Evolutionary conservation across 2,113 vertebrate genomes (phyloP), one percentile per base, ranked within the genome.

Genomic region (Atherinomorus stipes): DNA sequence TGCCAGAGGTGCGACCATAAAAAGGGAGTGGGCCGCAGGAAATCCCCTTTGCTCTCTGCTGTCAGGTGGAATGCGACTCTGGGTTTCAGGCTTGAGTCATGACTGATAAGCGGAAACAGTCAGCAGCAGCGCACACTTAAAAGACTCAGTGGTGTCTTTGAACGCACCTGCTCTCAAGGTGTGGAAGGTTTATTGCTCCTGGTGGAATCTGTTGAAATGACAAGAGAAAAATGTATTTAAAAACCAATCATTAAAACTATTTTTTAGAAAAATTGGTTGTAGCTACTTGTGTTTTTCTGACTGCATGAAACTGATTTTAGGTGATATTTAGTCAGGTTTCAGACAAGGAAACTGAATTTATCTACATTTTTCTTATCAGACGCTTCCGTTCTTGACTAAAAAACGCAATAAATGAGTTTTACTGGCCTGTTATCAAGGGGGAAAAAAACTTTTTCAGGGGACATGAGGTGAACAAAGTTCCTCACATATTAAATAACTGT

Each of bases 21-120:
- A 78, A 44, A 68, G 74, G 74, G 85, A 73, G 79, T 71, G 83
- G 72, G 61, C 60, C 38, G 69, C 31, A 62, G 89, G 88, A 86
- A 93, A 91, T 88, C 86, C 89, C 90, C 89, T 63, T 74, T 80
- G 72, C 74, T 66, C 37, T 74, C 53, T 68, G 74, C 70, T 81
- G 74, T 76, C 87, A 89, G 90, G 86, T 80, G 88, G 78, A 88
- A 91, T 89, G 84, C 73, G 74, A 63, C 51, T 49, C 65, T 51
- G 47, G 26, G 63, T 76, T 81, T 74, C 40, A 21, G 74, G 57
- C 53, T 21, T 80, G 64, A 85, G 72, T 87, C 85, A 81, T 53
- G 5, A 11, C 78, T 71, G 88, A 91, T 93, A 88, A 84, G 51
- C 45, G 31, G 49, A 47, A 54, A 22, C 8, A 53, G 9, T 80